phyloP scores from a whole-genome alignment of 1,140 invertebrate genomes.

The Sycobia sp. region DNA sequence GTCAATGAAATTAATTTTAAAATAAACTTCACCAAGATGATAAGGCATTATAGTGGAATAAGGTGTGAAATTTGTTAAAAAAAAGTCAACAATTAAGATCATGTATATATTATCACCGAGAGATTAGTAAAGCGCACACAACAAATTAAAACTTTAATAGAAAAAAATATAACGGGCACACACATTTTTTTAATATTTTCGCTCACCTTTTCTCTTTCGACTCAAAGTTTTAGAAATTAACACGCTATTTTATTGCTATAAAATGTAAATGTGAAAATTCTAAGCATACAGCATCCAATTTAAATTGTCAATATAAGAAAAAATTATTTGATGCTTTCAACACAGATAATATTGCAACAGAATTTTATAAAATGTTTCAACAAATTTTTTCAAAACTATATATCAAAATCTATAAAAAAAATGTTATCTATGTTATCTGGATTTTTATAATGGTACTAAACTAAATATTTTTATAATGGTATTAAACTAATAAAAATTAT shows the following conservation, averaged over 20 bases:
- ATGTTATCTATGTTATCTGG: no score
- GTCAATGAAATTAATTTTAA: not conserved
- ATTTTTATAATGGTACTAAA: no score
- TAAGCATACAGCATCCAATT: no score
- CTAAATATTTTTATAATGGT: no score
- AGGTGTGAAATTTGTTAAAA: not conserved
- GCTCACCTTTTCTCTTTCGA: constrained; percentile 37
- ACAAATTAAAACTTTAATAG: constrained; percentile 12
- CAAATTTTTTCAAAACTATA: no score
- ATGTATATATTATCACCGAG: constrained; percentile 12
- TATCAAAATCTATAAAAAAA: no score
- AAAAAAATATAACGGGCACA: constrained; percentile 21
- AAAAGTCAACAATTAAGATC: constrained; percentile 3
- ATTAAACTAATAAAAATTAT: not conserved
- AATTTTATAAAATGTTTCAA: no score
- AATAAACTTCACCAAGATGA: constrained; percentile 13
- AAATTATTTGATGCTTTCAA: no score
- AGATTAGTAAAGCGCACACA: constrained; percentile 30
- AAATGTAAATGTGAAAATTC: no score
- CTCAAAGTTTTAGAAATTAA: constrained; percentile 27
- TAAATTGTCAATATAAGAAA: no score
- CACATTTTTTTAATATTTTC: constrained; percentile 10
- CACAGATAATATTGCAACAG: no score
- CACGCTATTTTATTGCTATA: constrained; percentile 1
- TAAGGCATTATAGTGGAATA: constrained; percentile 1